phyloP scores from a whole-genome alignment of 2,797 vertebrate species.

The Psittacula derbiana region DNA sequence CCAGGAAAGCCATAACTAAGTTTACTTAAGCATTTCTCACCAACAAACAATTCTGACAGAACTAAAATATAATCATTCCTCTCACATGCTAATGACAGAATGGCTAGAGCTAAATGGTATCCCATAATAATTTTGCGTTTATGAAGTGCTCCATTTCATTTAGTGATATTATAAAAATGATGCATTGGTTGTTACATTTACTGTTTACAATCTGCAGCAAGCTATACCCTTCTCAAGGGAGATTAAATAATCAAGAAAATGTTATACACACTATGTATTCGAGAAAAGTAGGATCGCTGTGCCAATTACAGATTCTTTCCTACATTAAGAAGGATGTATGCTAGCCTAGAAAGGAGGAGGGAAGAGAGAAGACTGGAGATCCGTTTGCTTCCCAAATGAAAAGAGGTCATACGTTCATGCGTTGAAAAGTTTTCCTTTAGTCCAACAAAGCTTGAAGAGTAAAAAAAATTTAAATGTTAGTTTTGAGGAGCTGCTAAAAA shows the following conservation, averaged over 20 bases:
- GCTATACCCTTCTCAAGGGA: conserved; percentile 51
- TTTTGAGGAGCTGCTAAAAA: conserved; percentile 57
- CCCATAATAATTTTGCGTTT: conserved; percentile 42
- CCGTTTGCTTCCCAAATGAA: not conserved
- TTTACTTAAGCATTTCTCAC: conserved; percentile 17
- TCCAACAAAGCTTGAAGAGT: not conserved
- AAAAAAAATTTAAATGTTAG: not conserved
- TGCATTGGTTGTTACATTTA: conserved; percentile 41
- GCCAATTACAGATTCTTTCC: conserved; percentile 24
- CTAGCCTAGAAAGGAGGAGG: not conserved
- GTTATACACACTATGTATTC: not conserved
- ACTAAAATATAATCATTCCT: conserved; percentile 26
- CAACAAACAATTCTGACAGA: conserved; percentile 28
- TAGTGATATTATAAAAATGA: conserved; percentile 58
- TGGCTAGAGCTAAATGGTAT: conserved; percentile 16
- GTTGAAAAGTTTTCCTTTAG: not conserved
- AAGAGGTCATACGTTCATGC: not conserved
- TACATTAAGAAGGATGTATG: not conserved
- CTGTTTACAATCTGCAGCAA: conserved; percentile 56
- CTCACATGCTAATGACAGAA: conserved; percentile 33
- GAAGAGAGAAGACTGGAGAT: not conserved
- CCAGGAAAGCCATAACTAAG: conserved; percentile 1
- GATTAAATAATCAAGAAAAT: conserved; percentile 34
- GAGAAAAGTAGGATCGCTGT: not conserved
- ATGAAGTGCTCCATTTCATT: conserved; percentile 48